Evolutionary conservation across 2,797 vertebrate species (phyloP).

Genomic region (Tragelaphus eurycerus): DNA sequence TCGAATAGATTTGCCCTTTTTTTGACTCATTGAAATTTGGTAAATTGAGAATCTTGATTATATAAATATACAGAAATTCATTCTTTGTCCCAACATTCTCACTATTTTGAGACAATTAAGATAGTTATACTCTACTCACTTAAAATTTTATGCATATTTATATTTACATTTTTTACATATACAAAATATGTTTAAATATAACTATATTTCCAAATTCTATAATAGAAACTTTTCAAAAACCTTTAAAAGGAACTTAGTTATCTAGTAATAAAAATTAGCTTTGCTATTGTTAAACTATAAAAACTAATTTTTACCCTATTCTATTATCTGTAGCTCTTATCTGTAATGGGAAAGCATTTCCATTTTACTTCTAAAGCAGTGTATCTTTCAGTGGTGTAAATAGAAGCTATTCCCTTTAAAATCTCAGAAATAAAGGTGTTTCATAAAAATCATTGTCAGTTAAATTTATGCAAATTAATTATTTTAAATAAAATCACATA

Average conservation of each 20-base stretch:
- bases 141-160: not conserved
- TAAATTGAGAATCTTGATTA: not conserved
- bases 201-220: not conserved
- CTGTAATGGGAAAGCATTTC: not conserved
- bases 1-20: not conserved
- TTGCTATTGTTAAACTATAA: not conserved
- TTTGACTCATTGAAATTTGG: not conserved
- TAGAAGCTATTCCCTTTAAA: not conserved
- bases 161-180: not conserved
- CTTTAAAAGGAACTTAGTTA: not conserved
- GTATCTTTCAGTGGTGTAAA: not conserved
- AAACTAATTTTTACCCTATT: not conserved
- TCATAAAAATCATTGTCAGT: not conserved
- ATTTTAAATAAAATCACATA: not conserved
- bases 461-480: not conserved
- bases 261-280: not conserved
- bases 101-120: not conserved
- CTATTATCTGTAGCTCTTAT: not conserved
- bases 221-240: not conserved
- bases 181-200: not conserved
- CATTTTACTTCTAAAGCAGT: not conserved
- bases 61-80: not conserved
- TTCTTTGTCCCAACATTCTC: not conserved
- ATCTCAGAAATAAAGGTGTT: not conserved
- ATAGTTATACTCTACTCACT: not conserved